A percentile compares a stretch with the other conserved stretches of the same genome.
These are phyloP conservation scores for Drosophila yakuba DNA, from an alignment of 1,140 invertebrate genomes.

Conservation along the genomic window DNA sequence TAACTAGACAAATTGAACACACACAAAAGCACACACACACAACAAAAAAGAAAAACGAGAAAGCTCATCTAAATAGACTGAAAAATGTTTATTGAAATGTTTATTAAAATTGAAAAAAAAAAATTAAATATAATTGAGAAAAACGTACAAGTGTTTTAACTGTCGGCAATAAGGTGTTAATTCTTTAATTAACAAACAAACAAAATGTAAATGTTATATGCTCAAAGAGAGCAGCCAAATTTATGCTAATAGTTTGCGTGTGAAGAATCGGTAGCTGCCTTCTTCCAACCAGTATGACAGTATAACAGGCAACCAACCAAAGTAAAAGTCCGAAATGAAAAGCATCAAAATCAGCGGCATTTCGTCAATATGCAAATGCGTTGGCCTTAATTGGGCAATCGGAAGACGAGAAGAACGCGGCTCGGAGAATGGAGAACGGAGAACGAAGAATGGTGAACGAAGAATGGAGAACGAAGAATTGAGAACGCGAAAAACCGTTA, in stretches of 20 bases:
- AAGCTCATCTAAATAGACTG: conserved; percentile 69
- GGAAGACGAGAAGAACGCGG: conserved; percentile 4
- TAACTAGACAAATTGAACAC: conserved; percentile 79
- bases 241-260: too few relatives aligned
- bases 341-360: conserved; percentile 15
- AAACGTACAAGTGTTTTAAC: not conserved
- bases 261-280: not conserved
- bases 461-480: conserved; percentile 20
- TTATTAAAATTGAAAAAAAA: conserved; percentile 12
- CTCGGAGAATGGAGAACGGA: not conserved
- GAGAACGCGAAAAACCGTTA: conserved; percentile 40
- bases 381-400: conserved; percentile 50
- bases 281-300: conserved; percentile 22
- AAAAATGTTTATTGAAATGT: conserved; percentile 67
- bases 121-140: conserved; percentile 12
- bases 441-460: conserved; percentile 1
- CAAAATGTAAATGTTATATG: not conserved
- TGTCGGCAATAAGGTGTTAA: conserved; percentile 1
- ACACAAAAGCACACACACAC: conserved; percentile 3
- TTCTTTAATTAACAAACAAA: conserved; percentile 18
- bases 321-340: conserved; percentile 66
- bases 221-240: not conserved
- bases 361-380: conserved; percentile 56
- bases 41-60: conserved; percentile 9
- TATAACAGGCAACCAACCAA: conserved; percentile 16